Base-by-base conservation (phyloP, 2,888 invertebrate genomes). In the Mactromeris polynyma region DNA sequence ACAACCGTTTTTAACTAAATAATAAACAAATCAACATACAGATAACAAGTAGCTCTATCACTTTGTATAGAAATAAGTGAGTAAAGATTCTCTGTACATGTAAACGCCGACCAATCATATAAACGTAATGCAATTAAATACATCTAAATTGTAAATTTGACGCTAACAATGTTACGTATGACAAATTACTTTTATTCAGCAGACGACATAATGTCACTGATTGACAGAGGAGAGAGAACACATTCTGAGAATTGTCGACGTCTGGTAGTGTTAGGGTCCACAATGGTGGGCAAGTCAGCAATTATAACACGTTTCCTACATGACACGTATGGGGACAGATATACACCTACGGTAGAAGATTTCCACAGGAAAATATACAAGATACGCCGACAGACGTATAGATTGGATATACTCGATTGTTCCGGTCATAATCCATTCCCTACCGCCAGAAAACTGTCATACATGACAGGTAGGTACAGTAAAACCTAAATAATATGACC, bases 381-480 rank as follows among this genome's bases (percentile, higher is more conserved):
- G 96, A 98, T 98, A 96, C 97, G 98, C 31, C 98, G 98, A 9
- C 98, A 98, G 96, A 98, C 98, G 86, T 98, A 98, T 97, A 98
- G 98, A 96, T 97, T 98, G 94, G 98, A 98, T 97, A 97, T 99
- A 91, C 97, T 98, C 94, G 98, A 98, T 96, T 98, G 98, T 19
- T 98, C 98, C 77, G 98, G 98, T 82, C 98, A 98, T 97, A 98
- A 98, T 97, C 98, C 98, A 26, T 98, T 98, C 97, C 98, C 98
- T 9, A 98, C 98, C 73, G 98, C 98, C 98, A 97, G 98, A 95
- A 97, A 98, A 95, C 97, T 98, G 91, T 98, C 98, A 26, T 98
- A 98, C 97, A 97, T 99, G 89, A 98, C 98, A 94, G 98, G 98
- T 98, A 96, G 97, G 97, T n/a, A n/a, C n/a, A n/a, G n/a, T n/a